A percentile compares a stretch with the other conserved stretches of the same genome.
Conservation (phyloP, 2,888 invertebrate species). For the Hypomecis punctinalis region DNA sequence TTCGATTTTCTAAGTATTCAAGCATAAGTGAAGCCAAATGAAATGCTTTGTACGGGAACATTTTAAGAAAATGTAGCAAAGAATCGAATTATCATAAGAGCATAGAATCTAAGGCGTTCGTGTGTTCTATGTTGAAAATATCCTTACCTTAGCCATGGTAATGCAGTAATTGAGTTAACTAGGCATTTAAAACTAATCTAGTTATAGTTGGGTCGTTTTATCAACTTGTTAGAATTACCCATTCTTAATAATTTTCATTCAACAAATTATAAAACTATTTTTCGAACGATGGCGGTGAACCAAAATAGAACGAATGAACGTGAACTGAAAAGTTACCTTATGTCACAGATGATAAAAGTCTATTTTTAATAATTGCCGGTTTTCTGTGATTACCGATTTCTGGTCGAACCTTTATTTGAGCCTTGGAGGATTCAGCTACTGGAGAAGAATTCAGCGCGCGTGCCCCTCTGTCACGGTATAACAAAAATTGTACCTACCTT, state of each 20-base stretch:
- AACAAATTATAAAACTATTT: not conserved
- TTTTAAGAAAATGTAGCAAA: not conserved
- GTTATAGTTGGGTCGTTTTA: not conserved
- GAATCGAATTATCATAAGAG: not conserved
- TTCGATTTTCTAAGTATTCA: not conserved
- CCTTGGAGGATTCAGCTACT: too few species aligned
- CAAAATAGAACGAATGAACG: conserved; percentile 20
- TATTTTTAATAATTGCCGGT: not conserved
- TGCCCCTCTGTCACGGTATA: too few species aligned
- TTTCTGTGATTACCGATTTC: too few species aligned
- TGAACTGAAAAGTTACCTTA: not conserved
- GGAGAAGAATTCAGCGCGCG: too few species aligned
- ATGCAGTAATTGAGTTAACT: not conserved
- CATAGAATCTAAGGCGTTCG: conserved; percentile 17
- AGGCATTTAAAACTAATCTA: not conserved
- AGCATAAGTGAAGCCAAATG: not conserved
- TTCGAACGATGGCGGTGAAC: conserved; percentile 32
- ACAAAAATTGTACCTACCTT: too few species aligned
- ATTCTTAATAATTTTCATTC: not conserved
- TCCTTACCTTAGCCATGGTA: conserved; percentile 24
- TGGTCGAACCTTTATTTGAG: too few species aligned
- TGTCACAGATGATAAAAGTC: not conserved
- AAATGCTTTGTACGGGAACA: not conserved
- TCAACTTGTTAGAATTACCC: too few species aligned
- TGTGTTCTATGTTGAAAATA: not conserved